A percentile compares a stretch with the other conserved stretches of the same genome.
These are phyloP conservation scores for Nephila pilipes DNA, from an alignment of 1,140 invertebrate species.

Conservation along the genomic window DNA sequence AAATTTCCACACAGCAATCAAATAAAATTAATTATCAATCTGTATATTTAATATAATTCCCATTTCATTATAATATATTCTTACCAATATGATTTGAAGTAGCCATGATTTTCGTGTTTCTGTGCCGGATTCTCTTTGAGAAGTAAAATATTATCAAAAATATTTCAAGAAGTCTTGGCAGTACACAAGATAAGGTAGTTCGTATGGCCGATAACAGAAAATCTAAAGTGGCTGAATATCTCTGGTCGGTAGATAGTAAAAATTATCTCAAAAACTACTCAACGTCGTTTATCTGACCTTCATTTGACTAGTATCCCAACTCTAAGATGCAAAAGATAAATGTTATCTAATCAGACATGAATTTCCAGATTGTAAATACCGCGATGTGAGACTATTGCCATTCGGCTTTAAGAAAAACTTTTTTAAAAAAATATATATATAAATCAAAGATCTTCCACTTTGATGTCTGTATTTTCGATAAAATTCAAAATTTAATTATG, in stretches of 20 bases:
- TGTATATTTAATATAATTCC: background rate
- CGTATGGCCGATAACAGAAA: background rate
- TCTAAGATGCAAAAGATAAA: background rate
- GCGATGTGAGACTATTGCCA: too few species aligned
- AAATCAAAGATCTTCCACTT: too few species aligned
- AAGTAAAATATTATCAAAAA: background rate
- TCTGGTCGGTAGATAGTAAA: background rate
- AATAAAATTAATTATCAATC: background rate
- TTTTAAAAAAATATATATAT: too few species aligned
- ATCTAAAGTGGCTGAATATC: background rate
- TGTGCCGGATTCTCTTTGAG: background rate
- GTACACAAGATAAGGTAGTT: background rate
- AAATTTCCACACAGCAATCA: background rate
- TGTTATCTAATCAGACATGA: background rate
- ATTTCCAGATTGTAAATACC: too few species aligned
- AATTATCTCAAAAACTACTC: background rate
- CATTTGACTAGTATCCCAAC: background rate
- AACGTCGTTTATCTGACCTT: background rate
- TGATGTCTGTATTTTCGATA: too few species aligned
- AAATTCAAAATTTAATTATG: too few species aligned
- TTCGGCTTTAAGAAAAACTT: too few species aligned
- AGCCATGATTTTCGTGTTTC: background rate
- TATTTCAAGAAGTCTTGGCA: background rate
- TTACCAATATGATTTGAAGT: slow-evolving; percentile 34
- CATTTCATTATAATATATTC: too few species aligned